phyloP scores from a whole-genome alignment of 1,140 invertebrate species.

The Melanaphis sacchari region DNA sequence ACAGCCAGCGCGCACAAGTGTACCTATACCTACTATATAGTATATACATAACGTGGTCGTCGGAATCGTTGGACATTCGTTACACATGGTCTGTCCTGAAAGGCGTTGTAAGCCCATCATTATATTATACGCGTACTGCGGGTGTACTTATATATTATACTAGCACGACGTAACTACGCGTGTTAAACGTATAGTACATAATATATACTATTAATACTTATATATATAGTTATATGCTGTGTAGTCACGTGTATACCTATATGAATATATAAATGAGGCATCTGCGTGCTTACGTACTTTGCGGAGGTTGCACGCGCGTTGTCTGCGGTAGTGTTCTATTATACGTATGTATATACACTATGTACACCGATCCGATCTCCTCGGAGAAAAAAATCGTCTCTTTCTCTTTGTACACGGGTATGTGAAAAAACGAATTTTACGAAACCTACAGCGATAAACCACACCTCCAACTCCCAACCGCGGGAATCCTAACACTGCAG shows the following conservation, averaged over 20 bases:
- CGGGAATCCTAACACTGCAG: too few species aligned
- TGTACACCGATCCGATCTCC: not conserved
- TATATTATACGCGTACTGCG: too few species aligned
- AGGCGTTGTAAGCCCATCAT: not conserved
- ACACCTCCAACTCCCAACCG: not conserved
- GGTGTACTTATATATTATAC: too few species aligned
- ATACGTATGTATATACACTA: too few species aligned
- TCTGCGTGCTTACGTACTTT: too few species aligned
- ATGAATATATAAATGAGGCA: too few species aligned
- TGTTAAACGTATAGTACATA: not conserved
- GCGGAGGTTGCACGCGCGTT: too few species aligned
- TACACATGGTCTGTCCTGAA: not conserved
- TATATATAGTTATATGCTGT: too few species aligned
- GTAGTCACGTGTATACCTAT: too few species aligned
- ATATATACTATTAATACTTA: not conserved
- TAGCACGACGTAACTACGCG: not conserved
- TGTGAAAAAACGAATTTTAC: not conserved
- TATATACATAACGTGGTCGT: too few species aligned
- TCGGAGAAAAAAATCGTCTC: not conserved
- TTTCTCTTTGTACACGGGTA: not conserved
- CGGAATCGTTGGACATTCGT: not conserved
- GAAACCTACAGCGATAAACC: not conserved
- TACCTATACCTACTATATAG: too few species aligned
- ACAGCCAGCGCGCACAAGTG: not conserved
- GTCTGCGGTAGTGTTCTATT: not conserved